Conservation (phyloP, 2,888 invertebrate genomes). For the Exephanes ischioxanthus region DNA sequence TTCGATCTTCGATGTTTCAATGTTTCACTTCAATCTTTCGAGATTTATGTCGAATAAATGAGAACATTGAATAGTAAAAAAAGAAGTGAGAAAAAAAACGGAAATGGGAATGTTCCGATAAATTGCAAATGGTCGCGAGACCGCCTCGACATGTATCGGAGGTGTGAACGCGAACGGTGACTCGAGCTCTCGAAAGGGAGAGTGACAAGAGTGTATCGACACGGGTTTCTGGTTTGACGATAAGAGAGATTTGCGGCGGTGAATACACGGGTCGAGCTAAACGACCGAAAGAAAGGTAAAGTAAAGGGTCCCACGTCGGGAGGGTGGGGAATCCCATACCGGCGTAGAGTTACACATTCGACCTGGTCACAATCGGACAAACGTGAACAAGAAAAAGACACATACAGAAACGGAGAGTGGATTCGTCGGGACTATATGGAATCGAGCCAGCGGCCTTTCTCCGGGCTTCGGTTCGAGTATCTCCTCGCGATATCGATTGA, state of each 20-base stretch:
- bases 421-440: neutral
- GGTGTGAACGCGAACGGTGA: neutral
- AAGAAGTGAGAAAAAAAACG: neutral
- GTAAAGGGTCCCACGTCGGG: neutral
- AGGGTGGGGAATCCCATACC: conserved; percentile 1
- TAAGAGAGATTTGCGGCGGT: conserved; percentile 21
- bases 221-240: conserved; percentile 28
- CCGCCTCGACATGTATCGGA: conserved; percentile 1
- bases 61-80: neutral
- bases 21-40: neutral
- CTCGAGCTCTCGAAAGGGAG: conserved; percentile 40
- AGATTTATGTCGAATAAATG: neutral
- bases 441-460: conserved; percentile 23
- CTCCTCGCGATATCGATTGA: conserved; percentile 56
- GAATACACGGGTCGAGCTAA: neutral
- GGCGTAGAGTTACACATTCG: conserved; percentile 8
- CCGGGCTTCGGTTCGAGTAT: conserved; percentile 37
- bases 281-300: neutral
- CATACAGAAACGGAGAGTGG: conserved; percentile 1
- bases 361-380: conserved; percentile 24
- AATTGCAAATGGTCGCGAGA: neutral
- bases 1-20: neutral
- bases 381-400: neutral
- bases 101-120: neutral
- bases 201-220: conserved; percentile 28